These are phyloP conservation scores for Clupea harengus DNA, from an alignment of 2,113 vertebrate genomes.

Conservation along the genomic window DNA sequence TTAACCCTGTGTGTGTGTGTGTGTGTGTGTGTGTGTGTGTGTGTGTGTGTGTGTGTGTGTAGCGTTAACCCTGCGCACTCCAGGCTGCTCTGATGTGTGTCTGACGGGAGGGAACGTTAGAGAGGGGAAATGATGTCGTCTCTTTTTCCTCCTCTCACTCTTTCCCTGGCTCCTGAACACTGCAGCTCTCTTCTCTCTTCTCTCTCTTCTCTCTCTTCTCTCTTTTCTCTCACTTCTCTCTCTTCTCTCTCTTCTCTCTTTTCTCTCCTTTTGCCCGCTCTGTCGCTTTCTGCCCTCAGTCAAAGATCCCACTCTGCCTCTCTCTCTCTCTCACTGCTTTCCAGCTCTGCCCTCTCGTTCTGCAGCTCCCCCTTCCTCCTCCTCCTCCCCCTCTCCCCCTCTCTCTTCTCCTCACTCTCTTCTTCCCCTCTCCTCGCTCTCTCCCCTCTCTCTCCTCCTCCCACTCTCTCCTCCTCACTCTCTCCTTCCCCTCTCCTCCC, in stretches of 20 bases:
- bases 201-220: background rate
- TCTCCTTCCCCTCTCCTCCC: too few species aligned
- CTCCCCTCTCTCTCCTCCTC: too few species aligned
- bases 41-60: too few species aligned
- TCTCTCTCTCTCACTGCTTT: too few species aligned
- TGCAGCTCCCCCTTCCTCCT: too few species aligned
- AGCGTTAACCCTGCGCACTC: background rate
- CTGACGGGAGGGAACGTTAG: background rate
- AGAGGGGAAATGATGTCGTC: background rate
- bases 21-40: too few species aligned
- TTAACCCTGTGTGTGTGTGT: too few species aligned
- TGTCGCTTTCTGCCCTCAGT: background rate
- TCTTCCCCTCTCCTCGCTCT: too few species aligned
- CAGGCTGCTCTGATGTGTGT: background rate
- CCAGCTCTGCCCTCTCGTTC: too few species aligned
- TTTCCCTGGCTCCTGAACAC: background rate
- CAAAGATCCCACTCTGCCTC: background rate
- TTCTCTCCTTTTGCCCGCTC: background rate
- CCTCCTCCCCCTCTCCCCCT: too few species aligned
- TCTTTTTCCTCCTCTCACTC: background rate
- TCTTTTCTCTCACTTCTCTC: background rate
- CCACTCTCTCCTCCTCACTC: background rate
- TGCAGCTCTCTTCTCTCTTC: background rate
- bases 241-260: background rate
- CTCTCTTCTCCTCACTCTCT: too few species aligned